Base-by-base conservation (phyloP, 2,888 invertebrate genomes). In the Conomelus anceps region DNA sequence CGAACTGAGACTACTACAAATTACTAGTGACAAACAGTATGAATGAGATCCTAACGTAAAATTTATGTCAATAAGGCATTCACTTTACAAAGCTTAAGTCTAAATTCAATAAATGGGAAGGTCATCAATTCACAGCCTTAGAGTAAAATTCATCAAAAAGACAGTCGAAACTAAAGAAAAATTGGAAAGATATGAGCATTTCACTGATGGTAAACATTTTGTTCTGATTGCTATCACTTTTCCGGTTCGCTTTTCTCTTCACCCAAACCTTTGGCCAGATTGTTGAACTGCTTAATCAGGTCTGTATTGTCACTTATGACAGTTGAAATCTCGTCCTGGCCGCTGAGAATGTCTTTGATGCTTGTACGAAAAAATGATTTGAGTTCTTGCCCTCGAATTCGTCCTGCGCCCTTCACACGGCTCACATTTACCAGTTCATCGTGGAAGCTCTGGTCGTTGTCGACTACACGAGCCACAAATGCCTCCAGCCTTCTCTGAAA, bases 401-500 rank as follows among this genome's bases (percentile, higher is more conserved):
- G 91, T 22, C 91, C 91, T 23, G 91, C 91, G 20, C 90, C 91
- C 26, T 89, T 89, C n/a, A 90, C 89, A 22, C 90, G 88, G 84
- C 91, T 91, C 20, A 91, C 90, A 89, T 91, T 92, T 26, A 90
- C 89, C 3, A 92, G 89, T 86, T 91, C 91, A 87, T 91, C 91
- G 90, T 92, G 92, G 90, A 92, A 92, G 87, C 88, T 91, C 29
- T 89, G 87, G 88, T 92, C 92, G 29, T 88, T 91, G 85, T 91
- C 91, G 89, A 91, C 90, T 41, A 92, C 91, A 84, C 88, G 89
- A 17, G 89, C 89, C 23, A 91, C 93, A 91, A 94, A 94, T n/a
- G 94, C 92, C 87, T 94, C 94, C 85, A 95, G 92, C 3, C 93
- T 92, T 17, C 93, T 93, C 90, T 95, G 94, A 91, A 94, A 95